These are phyloP conservation scores for Cladopsammia gracilis DNA, from an alignment of 64 coral and sea anemone genomes.

Conservation along the genomic window DNA sequence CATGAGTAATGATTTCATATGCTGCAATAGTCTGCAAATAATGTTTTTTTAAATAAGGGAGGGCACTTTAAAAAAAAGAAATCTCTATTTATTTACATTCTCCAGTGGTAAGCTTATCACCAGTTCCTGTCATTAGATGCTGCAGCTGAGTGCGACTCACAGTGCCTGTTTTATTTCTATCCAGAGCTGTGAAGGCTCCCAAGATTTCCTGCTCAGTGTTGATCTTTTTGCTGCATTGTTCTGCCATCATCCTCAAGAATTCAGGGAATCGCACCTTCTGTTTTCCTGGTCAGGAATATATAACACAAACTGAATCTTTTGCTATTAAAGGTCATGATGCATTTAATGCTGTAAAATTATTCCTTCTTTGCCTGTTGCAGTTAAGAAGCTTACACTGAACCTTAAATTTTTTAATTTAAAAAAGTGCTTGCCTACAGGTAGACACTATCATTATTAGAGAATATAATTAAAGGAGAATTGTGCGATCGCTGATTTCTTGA, in stretches of 20 bases:
- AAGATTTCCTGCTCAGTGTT: slow-evolving; percentile 80
- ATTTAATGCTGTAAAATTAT: too few species aligned
- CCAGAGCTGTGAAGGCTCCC: slow-evolving; percentile 80
- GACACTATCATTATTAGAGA: too few species aligned
- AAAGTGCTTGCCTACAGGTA: too few species aligned
- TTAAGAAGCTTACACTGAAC: too few species aligned
- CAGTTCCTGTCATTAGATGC: slow-evolving; percentile 79
- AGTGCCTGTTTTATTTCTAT: slow-evolving; percentile 55
- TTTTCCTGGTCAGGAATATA: slow-evolving; percentile 29
- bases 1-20: too few species aligned
- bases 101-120: slow-evolving; percentile 64
- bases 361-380: too few species aligned
- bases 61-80: background rate
- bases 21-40: too few species aligned
- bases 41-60: too few species aligned
- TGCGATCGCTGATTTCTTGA: too few species aligned
- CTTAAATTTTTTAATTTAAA: too few species aligned
- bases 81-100: slow-evolving; percentile 71
- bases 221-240: slow-evolving; percentile 70
- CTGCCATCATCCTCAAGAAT: slow-evolving; percentile 90
- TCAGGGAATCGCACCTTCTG: slow-evolving; percentile 80
- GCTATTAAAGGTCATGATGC: too few species aligned
- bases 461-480: too few species aligned
- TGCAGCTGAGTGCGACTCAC: slow-evolving; percentile 68
- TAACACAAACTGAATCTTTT: background rate